phyloP scores from a whole-genome alignment of 2,113 vertebrate genomes.

The Oncorhynchus masou region DNA sequence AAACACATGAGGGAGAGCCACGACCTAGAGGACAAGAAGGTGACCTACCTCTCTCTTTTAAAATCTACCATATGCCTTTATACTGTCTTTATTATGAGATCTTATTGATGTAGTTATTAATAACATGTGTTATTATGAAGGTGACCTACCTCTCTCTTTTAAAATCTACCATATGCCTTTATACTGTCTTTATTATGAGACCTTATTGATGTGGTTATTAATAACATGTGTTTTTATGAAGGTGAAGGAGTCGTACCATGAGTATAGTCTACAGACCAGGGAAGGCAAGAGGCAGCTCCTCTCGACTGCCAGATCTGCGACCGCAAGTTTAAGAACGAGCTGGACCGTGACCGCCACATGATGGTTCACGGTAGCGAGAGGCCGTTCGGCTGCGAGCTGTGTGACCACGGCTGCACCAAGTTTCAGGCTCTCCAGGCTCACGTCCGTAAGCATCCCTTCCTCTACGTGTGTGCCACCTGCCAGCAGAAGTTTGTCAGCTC shows the following conservation, averaged over 20 bases:
- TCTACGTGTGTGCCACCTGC: slow-evolving; percentile 86
- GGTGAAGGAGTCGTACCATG: slow-evolving; percentile 84
- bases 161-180: too few relatives aligned
- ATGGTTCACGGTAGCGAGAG: slow-evolving; percentile 87
- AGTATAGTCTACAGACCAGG: slow-evolving; percentile 86
- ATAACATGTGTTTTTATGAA: slow-evolving; percentile 64
- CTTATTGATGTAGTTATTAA: too few relatives aligned
- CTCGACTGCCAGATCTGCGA: slow-evolving; percentile 90
- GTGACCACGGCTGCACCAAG: slow-evolving; percentile 90
- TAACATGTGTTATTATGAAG: too few relatives aligned
- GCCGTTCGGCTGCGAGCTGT: slow-evolving; percentile 91
- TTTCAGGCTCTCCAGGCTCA: slow-evolving; percentile 86
- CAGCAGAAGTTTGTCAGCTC: slow-evolving; percentile 89
- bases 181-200: too few relatives aligned
- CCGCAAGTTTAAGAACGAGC: slow-evolving; percentile 92
- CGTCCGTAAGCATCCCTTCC: slow-evolving; percentile 89
- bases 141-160: too few relatives aligned
- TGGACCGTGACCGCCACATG: slow-evolving; percentile 91
- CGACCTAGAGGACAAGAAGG: slow-evolving; percentile 81
- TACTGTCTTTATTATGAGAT: too few relatives aligned
- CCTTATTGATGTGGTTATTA: too few relatives aligned
- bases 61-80: too few relatives aligned
- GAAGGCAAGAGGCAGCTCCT: slow-evolving; percentile 93
- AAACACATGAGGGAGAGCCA: slow-evolving; percentile 90
- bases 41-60: slow-evolving; percentile 68